Conservation (phyloP, 2,797 vertebrate species). For the Emydoidea blandingii region DNA sequence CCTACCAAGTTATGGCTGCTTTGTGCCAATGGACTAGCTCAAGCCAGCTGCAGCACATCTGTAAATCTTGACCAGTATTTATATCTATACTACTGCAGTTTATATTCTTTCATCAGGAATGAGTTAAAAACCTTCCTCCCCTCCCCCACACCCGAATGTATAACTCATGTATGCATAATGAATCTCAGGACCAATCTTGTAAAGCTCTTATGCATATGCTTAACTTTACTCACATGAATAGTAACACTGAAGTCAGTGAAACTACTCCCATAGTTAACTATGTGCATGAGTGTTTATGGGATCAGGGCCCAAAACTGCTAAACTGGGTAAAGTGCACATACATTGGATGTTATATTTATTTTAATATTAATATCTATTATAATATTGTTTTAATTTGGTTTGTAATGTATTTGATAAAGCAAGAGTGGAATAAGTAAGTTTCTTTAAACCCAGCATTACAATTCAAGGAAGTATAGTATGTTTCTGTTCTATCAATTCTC, state of each 20-base stretch:
- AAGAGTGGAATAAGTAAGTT: background rate
- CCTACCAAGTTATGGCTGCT: background rate
- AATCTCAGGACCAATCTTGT: background rate
- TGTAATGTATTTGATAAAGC: background rate
- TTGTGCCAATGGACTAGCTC: background rate
- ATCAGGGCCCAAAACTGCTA: background rate
- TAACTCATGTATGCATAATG: background rate
- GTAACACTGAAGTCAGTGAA: background rate
- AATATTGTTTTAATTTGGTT: background rate
- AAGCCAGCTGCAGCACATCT: background rate
- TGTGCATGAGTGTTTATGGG: background rate
- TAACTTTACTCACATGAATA: background rate
- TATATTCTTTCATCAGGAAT: background rate
- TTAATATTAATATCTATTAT: background rate
- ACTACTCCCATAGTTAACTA: background rate
- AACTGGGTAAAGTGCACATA: background rate
- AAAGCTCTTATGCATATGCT: background rate
- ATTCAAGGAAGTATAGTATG: background rate
- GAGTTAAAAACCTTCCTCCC: accelerated
- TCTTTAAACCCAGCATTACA: background rate
- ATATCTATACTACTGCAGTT: background rate
- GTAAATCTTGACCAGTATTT: background rate
- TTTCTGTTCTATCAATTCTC: background rate
- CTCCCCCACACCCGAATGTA: accelerated
- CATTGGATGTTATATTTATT: background rate